Percentiles rank a stretch among this genome's conserved stretches.
These are phyloP conservation scores for Chrysomela aeneicollis DNA, from an alignment of 2,888 invertebrate genomes.

Conservation along the genomic window DNA sequence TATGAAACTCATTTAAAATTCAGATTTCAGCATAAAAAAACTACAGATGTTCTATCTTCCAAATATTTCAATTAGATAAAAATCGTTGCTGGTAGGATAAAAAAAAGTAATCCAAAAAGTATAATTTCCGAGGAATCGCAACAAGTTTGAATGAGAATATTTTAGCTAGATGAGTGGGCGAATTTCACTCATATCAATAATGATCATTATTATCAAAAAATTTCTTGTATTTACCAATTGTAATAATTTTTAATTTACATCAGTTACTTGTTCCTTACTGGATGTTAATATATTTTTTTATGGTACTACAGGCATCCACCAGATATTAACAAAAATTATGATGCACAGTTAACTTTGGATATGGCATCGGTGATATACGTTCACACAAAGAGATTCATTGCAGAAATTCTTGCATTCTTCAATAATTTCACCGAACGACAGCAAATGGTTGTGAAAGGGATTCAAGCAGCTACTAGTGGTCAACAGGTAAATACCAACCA, in stretches of 20 bases:
- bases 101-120: no score
- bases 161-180: no score
- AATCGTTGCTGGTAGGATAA: no score
- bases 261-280: neutral
- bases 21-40: no score
- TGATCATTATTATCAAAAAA: no score
- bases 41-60: no score
- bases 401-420: conserved; percentile 87
- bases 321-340: conserved; percentile 62
- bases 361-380: conserved; percentile 94
- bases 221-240: no score
- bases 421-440: conserved; percentile 80
- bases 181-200: no score
- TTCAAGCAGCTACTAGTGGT: conserved; percentile 71
- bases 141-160: no score
- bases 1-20: no score
- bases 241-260: conserved; percentile 1
- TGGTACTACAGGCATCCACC: conserved; percentile 60
- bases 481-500: conserved; percentile 64
- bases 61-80: no score
- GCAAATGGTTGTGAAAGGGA: conserved; percentile 76
- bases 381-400: conserved; percentile 92
- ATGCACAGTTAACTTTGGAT: conserved; percentile 76
- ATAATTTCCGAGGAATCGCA: no score
- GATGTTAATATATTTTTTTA: neutral